Evolutionary conservation across 92 coral and sea anemone genomes (phyloP).

Genomic region (Epizoanthus scotinus): DNA sequence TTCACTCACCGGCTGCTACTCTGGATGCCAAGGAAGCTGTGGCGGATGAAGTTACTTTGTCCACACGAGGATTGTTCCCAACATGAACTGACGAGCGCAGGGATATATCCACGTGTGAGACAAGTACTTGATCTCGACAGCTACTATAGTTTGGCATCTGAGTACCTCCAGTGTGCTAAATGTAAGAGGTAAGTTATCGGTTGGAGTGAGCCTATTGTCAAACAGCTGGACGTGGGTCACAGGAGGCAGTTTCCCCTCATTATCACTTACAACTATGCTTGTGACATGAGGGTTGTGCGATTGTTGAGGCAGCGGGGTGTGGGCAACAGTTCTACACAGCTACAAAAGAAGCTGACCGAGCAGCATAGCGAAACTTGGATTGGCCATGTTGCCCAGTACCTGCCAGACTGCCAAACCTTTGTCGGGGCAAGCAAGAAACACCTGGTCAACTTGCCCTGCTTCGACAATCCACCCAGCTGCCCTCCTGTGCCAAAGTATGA

Average conservation of each 20-base stretch:
- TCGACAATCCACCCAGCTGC: conserved; percentile 41
- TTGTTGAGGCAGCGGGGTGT: conserved; percentile 26
- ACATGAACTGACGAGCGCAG: too few relatives aligned
- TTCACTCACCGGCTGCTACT: neutral
- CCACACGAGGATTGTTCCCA: too few relatives aligned
- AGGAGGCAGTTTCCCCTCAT: conserved; percentile 42
- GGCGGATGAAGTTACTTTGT: conserved; percentile 2
- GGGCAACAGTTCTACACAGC: conserved; percentile 43
- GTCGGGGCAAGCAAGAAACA: conserved; percentile 29
- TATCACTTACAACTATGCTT: conserved; percentile 40
- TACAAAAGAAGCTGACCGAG: conserved; percentile 34
- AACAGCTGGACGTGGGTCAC: conserved; percentile 52
- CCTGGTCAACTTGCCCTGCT: neutral
- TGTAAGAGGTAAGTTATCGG: conserved; percentile 49
- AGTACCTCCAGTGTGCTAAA: conserved; percentile 52
- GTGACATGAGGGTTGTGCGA: conserved; percentile 48
- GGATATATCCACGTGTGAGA: too few relatives aligned
- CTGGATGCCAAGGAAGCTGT: conserved; percentile 30
- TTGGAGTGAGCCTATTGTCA: conserved; percentile 42
- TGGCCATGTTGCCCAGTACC: conserved; percentile 28
- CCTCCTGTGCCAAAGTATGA: conserved; percentile 44
- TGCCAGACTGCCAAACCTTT: conserved; percentile 49
- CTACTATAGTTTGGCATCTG: conserved; percentile 50
- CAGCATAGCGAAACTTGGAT: conserved; percentile 47
- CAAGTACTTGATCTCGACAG: conserved; percentile 58